Percentiles rank a stretch among this genome's conserved stretches.
phyloP scores from a whole-genome alignment of 2,888 invertebrate genomes.

The Ormyrus thymus region DNA sequence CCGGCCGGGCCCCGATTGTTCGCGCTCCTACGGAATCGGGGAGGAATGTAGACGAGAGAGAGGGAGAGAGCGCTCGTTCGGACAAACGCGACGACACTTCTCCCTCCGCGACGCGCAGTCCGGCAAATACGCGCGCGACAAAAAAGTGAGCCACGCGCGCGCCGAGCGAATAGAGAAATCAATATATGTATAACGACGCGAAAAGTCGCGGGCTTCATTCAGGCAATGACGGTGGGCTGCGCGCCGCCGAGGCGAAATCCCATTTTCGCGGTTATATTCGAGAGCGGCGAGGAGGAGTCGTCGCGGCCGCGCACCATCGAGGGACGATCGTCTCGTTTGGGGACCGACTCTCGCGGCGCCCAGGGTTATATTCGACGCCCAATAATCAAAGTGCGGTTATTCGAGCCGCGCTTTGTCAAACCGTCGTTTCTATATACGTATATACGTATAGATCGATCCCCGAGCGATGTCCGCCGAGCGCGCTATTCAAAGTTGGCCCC shows the following conservation, averaged over 20 bases:
- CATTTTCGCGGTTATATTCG: conserved; percentile 52
- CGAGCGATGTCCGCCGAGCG: neutral
- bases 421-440: conserved; percentile 25
- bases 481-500: neutral
- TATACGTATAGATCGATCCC: neutral
- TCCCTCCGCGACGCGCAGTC: neutral
- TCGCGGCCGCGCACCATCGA: neutral
- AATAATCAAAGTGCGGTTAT: conserved; percentile 55
- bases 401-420: conserved; percentile 46
- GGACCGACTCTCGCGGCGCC: neutral
- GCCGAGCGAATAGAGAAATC: no score
- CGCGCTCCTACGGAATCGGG: conserved; percentile 17
- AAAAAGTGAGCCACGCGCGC: neutral
- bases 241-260: conserved; percentile 36
- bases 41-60: conserved; percentile 37
- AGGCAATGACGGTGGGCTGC: conserved; percentile 19
- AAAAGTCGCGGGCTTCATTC: conserved; percentile 35
- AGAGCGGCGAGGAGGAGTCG: neutral
- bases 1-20: conserved; percentile 41
- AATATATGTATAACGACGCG: conserved; percentile 25
- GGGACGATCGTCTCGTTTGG: conserved; percentile 30
- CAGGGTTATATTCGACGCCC: conserved; percentile 31
- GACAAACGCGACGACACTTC: neutral
- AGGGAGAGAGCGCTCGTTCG: neutral
- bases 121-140: no score